Evolutionary conservation across 2,113 vertebrate species (phyloP), one percentile per base, ranked within the genome.

Genomic region (Cisticola juncidis): DNA sequence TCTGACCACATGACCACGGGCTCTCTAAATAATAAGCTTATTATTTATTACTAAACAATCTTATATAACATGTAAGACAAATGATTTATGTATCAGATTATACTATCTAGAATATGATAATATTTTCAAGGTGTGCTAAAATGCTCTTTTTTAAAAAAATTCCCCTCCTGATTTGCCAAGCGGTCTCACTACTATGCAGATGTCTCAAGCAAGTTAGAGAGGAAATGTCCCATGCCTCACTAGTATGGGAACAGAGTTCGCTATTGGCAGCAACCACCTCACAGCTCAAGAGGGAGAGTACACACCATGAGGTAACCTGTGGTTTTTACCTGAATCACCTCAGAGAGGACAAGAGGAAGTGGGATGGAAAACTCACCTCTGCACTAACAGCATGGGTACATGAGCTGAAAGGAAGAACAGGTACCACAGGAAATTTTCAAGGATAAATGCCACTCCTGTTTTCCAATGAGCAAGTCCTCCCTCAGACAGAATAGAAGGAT

Each of bases 351-450:
- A 47, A 15, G n/a, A 56, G 40, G 23, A 64, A 56, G 9, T 56
- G 40, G 9, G 23, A 40, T 28, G n/a, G n/a, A 84, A 68, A 64
- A 23, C 23, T n/a, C 23, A 18, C 11, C 23, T 54, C 40, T 56
- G 69, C 14, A 19, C 14, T 73, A n/a, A 5, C 5, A 38, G 12
- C n/a, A 56, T 2, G 1, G 9, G 8, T 28, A 19, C 0, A 0
- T 64, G 40, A 56, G 12, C 9, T 47, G 40, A 33, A 54, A 73
- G 26, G n/a, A 45, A 45, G 18, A 47, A 28, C 7, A 54, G 14
- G 13, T 33, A 28, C 17, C 18, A 22, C 17, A 28, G 14, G 58
- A 54, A 47, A 2, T 45, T 33, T 62, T 38, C 13, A 54, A 38
- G 68, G 40, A 26, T 38, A 62, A 45, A 45, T 54, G 33, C 7